Conservation (phyloP, 2,113 vertebrate genomes). For the Myrmecobius fasciatus region DNA sequence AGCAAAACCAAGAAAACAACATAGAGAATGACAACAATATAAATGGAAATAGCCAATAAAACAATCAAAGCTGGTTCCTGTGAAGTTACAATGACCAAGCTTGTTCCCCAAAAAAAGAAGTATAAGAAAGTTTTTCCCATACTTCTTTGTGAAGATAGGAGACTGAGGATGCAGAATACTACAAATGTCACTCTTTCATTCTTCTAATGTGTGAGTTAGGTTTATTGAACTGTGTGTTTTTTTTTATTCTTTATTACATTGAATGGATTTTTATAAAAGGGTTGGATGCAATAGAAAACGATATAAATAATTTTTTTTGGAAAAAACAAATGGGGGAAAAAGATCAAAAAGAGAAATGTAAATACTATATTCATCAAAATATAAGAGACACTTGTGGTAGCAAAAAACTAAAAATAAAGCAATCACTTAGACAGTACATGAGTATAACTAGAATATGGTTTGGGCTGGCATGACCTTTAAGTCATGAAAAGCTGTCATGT, state of each 20-base stretch:
- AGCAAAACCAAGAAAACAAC: too few relatives aligned
- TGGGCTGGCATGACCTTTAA: neutral
- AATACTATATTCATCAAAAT: neutral
- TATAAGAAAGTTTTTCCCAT: neutral
- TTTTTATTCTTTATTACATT: neutral
- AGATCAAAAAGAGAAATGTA: neutral
- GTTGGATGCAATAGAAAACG: neutral
- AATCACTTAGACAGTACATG: neutral
- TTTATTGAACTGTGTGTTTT: neutral
- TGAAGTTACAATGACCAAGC: neutral
- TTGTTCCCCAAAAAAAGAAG: neutral
- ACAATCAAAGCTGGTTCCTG: neutral
- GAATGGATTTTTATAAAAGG: neutral
- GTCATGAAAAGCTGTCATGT: neutral
- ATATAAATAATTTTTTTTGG: neutral
- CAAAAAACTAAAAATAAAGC: neutral
- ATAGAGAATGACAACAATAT: too few relatives aligned
- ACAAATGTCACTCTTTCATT: neutral
- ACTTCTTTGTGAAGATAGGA: neutral
- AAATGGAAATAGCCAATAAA: too few relatives aligned
- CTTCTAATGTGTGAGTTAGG: neutral
- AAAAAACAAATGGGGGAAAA: neutral
- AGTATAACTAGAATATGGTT: neutral
- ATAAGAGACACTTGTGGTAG: neutral
- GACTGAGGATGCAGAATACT: neutral